These are phyloP conservation scores for Dysmachus trigonus DNA, from an alignment of 2,888 invertebrate genomes.

Conservation along the genomic window DNA sequence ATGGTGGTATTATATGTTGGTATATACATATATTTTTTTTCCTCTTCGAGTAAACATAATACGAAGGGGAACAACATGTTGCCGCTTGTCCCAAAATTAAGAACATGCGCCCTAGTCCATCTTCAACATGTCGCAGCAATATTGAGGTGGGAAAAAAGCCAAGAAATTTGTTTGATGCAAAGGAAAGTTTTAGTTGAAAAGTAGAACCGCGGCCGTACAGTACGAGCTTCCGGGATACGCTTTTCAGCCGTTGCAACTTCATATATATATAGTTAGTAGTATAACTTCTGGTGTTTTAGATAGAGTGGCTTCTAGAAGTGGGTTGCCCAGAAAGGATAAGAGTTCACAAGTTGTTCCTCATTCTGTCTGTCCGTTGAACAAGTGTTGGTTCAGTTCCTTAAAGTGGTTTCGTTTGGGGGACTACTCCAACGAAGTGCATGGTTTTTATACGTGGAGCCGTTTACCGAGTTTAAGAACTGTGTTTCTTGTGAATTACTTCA, in stretches of 20 bases:
- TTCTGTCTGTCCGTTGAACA: not conserved
- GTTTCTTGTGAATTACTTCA: not conserved
- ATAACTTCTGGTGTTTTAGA: not conserved
- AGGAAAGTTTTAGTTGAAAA: constrained; percentile 21
- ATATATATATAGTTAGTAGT: too few species aligned
- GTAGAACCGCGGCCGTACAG: constrained; percentile 12
- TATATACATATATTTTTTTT: not conserved
- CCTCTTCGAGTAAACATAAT: not conserved
- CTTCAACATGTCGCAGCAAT: constrained; percentile 6
- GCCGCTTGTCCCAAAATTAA: constrained; percentile 11
- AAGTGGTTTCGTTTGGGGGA: constrained; percentile 12
- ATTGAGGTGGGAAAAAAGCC: not conserved
- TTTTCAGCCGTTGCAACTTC: constrained; percentile 2
- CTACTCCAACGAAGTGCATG: not conserved
- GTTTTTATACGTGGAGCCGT: constrained; percentile 7
- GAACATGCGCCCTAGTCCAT: not conserved
- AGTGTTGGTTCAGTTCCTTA: constrained; percentile 10
- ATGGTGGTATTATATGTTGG: not conserved
- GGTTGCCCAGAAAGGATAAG: constrained; percentile 4
- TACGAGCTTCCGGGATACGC: not conserved
- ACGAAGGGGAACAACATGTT: constrained; percentile 24
- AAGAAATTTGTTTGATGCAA: not conserved
- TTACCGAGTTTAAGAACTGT: constrained; percentile 9
- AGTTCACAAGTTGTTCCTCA: not conserved
- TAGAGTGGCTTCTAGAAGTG: not conserved